These are phyloP conservation scores for Corynorhinus townsendii DNA, from an alignment of 2,113 vertebrate species.

Conservation along the genomic window DNA sequence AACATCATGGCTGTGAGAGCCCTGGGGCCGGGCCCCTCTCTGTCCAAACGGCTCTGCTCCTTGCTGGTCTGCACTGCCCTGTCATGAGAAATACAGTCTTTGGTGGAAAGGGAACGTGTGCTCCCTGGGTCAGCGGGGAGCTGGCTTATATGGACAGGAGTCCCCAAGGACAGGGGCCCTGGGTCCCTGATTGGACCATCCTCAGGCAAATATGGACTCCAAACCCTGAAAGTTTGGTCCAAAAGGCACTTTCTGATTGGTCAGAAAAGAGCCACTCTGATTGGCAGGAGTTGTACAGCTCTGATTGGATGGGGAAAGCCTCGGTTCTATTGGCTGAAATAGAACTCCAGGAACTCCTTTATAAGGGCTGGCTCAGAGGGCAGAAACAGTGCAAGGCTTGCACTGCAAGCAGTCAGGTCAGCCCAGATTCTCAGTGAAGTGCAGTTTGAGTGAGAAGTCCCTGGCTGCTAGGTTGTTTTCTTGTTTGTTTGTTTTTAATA, in stretches of 20 bases:
- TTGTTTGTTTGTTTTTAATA: too few relatives aligned
- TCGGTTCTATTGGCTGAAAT: background rate
- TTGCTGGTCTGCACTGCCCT: background rate
- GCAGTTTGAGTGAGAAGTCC: background rate
- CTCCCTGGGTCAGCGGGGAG: background rate
- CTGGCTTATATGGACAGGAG: background rate
- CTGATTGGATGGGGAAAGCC: background rate
- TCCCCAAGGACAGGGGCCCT: background rate
- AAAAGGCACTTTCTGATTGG: background rate
- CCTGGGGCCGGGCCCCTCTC: background rate
- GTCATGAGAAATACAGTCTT: background rate
- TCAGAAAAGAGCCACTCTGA: background rate
- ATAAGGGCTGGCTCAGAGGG: background rate
- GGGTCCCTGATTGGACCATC: background rate
- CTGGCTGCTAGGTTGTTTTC: background rate
- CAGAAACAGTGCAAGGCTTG: background rate
- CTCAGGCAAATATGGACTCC: background rate
- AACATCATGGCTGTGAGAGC: background rate
- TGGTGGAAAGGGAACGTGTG: background rate
- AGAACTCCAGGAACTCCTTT: background rate
- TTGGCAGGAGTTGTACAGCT: background rate
- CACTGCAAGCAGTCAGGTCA: background rate
- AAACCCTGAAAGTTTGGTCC: background rate
- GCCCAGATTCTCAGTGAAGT: background rate
- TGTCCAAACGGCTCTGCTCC: background rate